These are phyloP conservation scores for Oryzias curvinotus DNA, from an alignment of 2,113 vertebrate species.

Conservation along the genomic window DNA sequence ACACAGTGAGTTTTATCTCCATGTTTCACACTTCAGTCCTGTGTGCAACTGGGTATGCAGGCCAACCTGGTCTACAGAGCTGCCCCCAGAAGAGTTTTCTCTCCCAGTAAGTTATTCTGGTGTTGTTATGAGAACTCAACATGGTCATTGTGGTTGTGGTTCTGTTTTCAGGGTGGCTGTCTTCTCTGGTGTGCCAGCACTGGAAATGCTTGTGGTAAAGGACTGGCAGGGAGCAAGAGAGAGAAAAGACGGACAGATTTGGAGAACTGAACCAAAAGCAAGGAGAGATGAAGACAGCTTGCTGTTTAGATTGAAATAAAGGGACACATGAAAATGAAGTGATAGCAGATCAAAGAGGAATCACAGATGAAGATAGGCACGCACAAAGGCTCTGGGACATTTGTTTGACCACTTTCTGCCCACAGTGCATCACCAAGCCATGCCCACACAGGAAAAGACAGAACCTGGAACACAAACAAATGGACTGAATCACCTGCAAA, in stretches of 20 bases:
- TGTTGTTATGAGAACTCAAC: slow-evolving; percentile 72
- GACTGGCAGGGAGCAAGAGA: slow-evolving; percentile 43
- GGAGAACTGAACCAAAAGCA: not conserved
- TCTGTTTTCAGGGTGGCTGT: slow-evolving; percentile 63
- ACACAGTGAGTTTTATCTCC: slow-evolving; percentile 9
- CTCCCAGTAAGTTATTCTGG: slow-evolving; percentile 66
- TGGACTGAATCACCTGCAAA: slow-evolving; percentile 64
- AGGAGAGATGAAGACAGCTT: slow-evolving; percentile 10
- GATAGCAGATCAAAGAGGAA: slow-evolving; percentile 2
- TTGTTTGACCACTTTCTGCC: slow-evolving; percentile 39
- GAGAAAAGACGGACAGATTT: slow-evolving; percentile 12
- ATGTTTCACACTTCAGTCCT: slow-evolving; percentile 48
- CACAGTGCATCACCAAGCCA: slow-evolving; percentile 35
- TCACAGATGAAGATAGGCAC: slow-evolving; percentile 9
- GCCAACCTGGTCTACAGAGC: slow-evolving; percentile 24
- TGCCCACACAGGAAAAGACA: slow-evolving; percentile 59
- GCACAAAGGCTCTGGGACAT: not conserved
- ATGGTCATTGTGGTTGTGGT: slow-evolving; percentile 72
- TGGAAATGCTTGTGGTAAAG: slow-evolving; percentile 67
- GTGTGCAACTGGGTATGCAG: slow-evolving; percentile 41
- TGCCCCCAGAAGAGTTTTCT: slow-evolving; percentile 44
- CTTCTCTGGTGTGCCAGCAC: slow-evolving; percentile 56
- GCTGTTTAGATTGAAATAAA: slow-evolving; percentile 26
- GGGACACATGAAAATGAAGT: not conserved
- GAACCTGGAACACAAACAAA: slow-evolving; percentile 63